phyloP scores from a whole-genome alignment of 2,888 invertebrate genomes.

The Rotaria sp. region DNA sequence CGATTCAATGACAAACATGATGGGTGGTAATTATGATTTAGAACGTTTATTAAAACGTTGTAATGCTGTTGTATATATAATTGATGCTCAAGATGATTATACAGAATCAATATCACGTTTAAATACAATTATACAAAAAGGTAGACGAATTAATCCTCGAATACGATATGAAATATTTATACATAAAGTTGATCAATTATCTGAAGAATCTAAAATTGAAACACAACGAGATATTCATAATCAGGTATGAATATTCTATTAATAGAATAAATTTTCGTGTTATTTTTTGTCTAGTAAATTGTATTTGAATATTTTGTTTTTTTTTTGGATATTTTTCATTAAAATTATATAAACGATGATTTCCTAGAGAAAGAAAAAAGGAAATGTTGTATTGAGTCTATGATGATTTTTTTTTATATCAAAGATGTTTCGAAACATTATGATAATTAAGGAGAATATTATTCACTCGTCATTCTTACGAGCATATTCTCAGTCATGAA shows the following conservation, averaged over 20 bases:
- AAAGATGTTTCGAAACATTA: too few relatives aligned
- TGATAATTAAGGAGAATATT: too few relatives aligned
- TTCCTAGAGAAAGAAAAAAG: not conserved
- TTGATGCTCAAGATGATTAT: constrained; percentile 92
- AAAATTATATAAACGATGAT: too few relatives aligned
- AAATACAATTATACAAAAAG: constrained; percentile 82
- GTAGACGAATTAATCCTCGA: constrained; percentile 84
- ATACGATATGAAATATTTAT: constrained; percentile 97
- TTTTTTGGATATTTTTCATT: too few relatives aligned
- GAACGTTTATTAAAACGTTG: constrained; percentile 69
- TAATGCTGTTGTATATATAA: constrained; percentile 94
- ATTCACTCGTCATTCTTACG: too few relatives aligned
- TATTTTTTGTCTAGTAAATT: too few relatives aligned
- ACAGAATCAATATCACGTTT: constrained; percentile 86
- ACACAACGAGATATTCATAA: constrained; percentile 96
- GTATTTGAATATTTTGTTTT: too few relatives aligned
- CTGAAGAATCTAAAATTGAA: constrained; percentile 98
- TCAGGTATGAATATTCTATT: constrained; percentile 45
- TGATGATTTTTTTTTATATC: too few relatives aligned
- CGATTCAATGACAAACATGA: not conserved
- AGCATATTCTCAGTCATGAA: too few relatives aligned
- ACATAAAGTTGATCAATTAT: constrained; percentile 96
- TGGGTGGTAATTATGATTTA: constrained; percentile 61
- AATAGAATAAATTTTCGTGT: too few relatives aligned
- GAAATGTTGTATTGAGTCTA: not conserved